Evolutionary conservation across 2,797 vertebrate genomes (phyloP), one percentile per base, ranked within the genome.

Genomic region (Karalla daura): DNA sequence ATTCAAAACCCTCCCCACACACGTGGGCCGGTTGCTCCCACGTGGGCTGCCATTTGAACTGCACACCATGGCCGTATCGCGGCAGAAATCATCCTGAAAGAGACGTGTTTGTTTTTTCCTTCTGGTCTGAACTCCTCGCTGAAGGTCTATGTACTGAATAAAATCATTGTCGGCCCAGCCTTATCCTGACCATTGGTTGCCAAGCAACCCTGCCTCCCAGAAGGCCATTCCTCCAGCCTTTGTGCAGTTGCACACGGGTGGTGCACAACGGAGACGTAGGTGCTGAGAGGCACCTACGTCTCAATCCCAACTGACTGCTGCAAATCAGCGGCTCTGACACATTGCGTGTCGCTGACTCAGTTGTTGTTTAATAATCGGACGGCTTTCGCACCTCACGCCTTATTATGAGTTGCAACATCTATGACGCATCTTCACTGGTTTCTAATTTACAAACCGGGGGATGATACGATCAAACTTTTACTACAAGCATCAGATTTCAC

Each of bases 131-230:
- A 88, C 87, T 89, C 88, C 87, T 61, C 68, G 76, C 83, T 78
- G 70, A 89, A 86, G 86, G 89, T 90, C 76, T 80, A 62, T 70
- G 74, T 73, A 50, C 70, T 88, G 85, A 90, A 87, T 86, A 79
- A 80, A 87, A 86, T 85, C 84, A 82, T 84, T 87, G 80, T 89
- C 76, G 86, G 76, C 81, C 33, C 37, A n/a, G 70, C 78, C 79
- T 79, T 86, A 86, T 88, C 86, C 86, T 68, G 76, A 70, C 87
- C 82, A 71, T 52, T 76, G 83, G 93, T 94, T 94, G 92, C 93
- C 80, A 92, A 72, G 93, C 93, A 94, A 94, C 93, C 76, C 72
- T 58, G 80, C 78, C 81, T 93, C 91, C 90, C 86, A 77, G 68
- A 91, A 87, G 89, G 87, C 84, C 85, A 67, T 89, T 91, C 80